phyloP scores from a whole-genome alignment of 2,888 invertebrate species.

The Unio pictorum region DNA sequence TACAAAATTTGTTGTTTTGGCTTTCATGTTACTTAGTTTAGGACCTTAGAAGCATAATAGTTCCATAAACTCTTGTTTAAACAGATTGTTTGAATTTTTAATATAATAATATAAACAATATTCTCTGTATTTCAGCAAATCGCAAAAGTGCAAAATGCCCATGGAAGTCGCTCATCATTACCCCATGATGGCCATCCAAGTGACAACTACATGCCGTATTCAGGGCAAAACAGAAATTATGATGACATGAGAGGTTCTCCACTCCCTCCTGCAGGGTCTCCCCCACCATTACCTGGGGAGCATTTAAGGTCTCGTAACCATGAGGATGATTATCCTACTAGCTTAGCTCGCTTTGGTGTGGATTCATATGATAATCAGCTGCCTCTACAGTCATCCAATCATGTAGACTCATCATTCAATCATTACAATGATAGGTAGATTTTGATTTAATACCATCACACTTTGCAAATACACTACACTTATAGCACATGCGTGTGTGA shows the following conservation, averaged over 20 bases:
- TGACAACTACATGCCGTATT: constrained; percentile 51
- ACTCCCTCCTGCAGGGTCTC: constrained; percentile 32
- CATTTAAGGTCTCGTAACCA: constrained; percentile 49
- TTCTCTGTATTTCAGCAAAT: too few species aligned
- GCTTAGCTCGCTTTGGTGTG: constrained; percentile 19
- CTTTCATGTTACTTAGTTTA: too few species aligned
- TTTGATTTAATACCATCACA: too few species aligned
- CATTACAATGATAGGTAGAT: too few species aligned
- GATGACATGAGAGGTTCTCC: constrained; percentile 39
- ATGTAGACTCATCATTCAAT: too few species aligned
- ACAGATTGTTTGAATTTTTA: too few species aligned
- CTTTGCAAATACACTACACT: too few species aligned
- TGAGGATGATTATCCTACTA: constrained; percentile 36
- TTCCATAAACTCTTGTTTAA: too few species aligned
- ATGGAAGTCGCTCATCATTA: constrained; percentile 27
- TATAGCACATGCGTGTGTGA: too few species aligned
- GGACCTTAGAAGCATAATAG: too few species aligned
- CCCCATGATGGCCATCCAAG: constrained; percentile 39
- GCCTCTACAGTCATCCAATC: constrained; percentile 23
- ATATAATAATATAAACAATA: too few species aligned
- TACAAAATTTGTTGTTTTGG: too few species aligned
- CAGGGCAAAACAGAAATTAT: constrained; percentile 29
- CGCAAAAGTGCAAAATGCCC: not conserved
- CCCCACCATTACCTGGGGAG: constrained; percentile 20
- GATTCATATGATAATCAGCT: constrained; percentile 16